Conservation (phyloP, 2,797 vertebrate species). For the Neostethus bicornis region DNA sequence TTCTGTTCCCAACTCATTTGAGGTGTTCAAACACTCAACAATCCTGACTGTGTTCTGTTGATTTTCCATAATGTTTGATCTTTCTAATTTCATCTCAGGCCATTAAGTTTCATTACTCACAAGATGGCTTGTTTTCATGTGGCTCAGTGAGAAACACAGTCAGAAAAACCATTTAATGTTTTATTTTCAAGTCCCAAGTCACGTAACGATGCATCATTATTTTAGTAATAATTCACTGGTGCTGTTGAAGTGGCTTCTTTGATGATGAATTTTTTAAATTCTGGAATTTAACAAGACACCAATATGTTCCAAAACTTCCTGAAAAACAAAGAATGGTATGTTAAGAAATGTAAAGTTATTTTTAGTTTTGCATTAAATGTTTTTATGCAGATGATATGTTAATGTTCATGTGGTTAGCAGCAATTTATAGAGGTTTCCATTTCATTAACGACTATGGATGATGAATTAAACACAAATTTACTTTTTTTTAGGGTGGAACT, state of each 20-base stretch:
- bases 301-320: conserved; percentile 17
- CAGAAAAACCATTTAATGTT: conserved; percentile 10
- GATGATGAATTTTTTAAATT: conserved; percentile 29
- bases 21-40: conserved; percentile 1
- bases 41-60: conserved; percentile 1
- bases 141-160: conserved; percentile 5
- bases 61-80: background rate
- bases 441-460: too few species aligned
- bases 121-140: conserved; percentile 15
- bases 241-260: conserved; percentile 26
- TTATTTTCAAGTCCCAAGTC: conserved; percentile 3
- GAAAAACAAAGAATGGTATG: too few species aligned
- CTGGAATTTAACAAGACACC: conserved; percentile 54
- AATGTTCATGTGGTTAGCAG: too few species aligned
- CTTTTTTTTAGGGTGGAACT: too few species aligned
- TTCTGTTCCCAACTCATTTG: background rate
- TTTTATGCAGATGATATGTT: too few species aligned
- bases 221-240: conserved; percentile 37
- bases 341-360: too few species aligned
- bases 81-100: conserved; percentile 21
- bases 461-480: too few species aligned
- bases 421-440: too few species aligned
- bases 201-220: conserved; percentile 9
- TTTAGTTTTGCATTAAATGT: too few species aligned
- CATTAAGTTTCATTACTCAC: conserved; percentile 5